Evolutionary conservation across 2,888 invertebrate species (phyloP).

Genomic region (Pandemis heparana): DNA sequence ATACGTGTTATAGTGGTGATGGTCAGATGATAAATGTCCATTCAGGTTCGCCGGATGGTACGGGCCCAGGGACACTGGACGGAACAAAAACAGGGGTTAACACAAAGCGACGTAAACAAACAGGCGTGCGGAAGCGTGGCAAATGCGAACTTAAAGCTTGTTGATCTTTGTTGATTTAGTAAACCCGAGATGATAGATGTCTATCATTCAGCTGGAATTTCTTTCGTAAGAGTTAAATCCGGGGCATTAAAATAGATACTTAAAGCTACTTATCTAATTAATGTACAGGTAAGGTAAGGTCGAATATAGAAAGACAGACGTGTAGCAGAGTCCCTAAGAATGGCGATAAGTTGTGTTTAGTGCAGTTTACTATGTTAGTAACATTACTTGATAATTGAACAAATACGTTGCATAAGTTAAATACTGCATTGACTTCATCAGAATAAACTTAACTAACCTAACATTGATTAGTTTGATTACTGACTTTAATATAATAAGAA

Average conservation of each 20-base stretch:
- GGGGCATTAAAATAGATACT: not conserved
- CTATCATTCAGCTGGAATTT: slow-evolving; percentile 1
- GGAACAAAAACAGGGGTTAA: slow-evolving; percentile 75
- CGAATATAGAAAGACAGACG: not conserved
- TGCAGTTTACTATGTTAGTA: too few species aligned
- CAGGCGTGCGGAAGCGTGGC: slow-evolving; percentile 66
- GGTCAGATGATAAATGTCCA: slow-evolving; percentile 79
- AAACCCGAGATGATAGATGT: slow-evolving; percentile 5
- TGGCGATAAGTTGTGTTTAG: not conserved
- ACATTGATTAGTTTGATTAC: not conserved
- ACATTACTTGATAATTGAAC: too few species aligned
- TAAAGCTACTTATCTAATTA: not conserved
- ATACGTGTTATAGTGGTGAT: slow-evolving; percentile 79
- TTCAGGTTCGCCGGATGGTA: slow-evolving; percentile 81
- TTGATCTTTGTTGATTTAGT: slow-evolving; percentile 38
- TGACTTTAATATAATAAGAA: not conserved
- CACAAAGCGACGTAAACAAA: slow-evolving; percentile 82
- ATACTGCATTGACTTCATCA: not conserved
- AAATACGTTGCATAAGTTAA: too few species aligned
- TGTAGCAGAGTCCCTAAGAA: not conserved
- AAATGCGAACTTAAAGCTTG: slow-evolving; percentile 61
- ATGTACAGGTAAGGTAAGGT: too few species aligned
- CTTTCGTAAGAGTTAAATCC: not conserved
- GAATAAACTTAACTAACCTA: not conserved
- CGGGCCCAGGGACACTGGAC: slow-evolving; percentile 82